Evolutionary conservation across 1,140 invertebrate genomes (phyloP), one percentile per base, ranked within the genome.

Genomic region (Rhagoletis zephyria): DNA sequence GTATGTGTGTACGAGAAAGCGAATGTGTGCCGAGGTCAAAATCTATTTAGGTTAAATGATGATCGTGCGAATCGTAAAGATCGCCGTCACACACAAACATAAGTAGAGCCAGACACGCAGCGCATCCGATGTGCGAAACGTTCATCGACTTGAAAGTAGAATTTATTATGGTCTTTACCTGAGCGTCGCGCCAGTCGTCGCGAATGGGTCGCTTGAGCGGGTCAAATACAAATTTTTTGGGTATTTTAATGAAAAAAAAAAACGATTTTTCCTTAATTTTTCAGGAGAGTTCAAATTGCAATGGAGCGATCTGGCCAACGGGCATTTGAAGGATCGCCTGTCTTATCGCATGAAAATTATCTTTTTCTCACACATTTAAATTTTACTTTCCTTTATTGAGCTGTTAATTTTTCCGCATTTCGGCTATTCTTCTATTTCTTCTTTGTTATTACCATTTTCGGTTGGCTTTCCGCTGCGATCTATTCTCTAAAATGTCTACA

Each of bases 31-130:
- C 51, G 74, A 81, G 74, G 74, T 81, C 74, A 81, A 81, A 81
- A 81, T 81, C 74, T 48, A 81, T 87, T 87, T 67, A 65, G 87
- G 63, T 67, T 87, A 70, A 59, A 60, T 87, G 59, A 48, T 65
- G 85, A 86, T 86, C 85, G 85, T 63, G 59, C 85, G 74, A 81
- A 86, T 86, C 63, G 85, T 64, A 59, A 86, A n/a, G 85, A 63
- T 86, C 59, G 59, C 16, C n/a, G 40, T 51, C 59, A 45, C 40
- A 6, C 12, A 12, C 30, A 30, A 60, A 14, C 40, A 6, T 42
- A 74, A 2, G 12, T 12, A 70, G n/a, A 70, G 40, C 40, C 1
- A 70, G 12, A n/a, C 16, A 48, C 61, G 2, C 74, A 51, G n/a
- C 60, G 59, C 85, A 86, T 86, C 19, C 48, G 85, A 86, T 86